A percentile compares a stretch with the other conserved stretches of the same genome.
Conservation (phyloP, 1,140 invertebrate species). For the Caenorhabditis tropicalis region DNA sequence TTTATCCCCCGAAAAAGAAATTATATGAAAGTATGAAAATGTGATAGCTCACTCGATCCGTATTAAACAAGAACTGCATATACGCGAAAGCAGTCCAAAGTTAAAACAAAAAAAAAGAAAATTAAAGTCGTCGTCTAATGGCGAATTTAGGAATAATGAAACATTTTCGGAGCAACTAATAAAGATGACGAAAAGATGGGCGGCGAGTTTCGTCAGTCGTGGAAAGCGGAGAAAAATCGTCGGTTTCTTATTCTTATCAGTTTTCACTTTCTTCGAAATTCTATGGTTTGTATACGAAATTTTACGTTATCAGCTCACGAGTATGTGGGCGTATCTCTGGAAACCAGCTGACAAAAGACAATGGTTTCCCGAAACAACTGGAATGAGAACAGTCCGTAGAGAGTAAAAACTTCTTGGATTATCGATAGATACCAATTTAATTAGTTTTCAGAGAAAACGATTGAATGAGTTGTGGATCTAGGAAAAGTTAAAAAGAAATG, state of each 20-base stretch:
- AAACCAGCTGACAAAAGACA: constrained; percentile 14
- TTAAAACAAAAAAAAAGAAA: not conserved
- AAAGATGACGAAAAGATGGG: constrained; percentile 34
- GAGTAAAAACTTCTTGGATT: too few species aligned
- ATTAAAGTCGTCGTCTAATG: not conserved
- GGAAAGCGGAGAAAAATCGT: not conserved
- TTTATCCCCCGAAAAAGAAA: constrained; percentile 1
- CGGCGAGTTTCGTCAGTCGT: constrained; percentile 34
- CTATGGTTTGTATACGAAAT: constrained; percentile 10
- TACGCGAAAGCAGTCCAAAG: not conserved
- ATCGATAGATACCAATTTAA: too few species aligned
- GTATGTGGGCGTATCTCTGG: constrained; percentile 17
- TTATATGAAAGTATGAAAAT: constrained; percentile 1
- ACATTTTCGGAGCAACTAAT: not conserved
- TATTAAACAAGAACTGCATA: constrained; percentile 3
- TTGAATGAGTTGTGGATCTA: not conserved
- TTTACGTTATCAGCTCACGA: not conserved
- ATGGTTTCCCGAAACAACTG: not conserved
- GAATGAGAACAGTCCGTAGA: too few species aligned
- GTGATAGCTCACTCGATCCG: not conserved
- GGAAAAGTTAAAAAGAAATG: not conserved
- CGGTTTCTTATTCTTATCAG: not conserved
- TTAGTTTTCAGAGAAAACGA: too few species aligned
- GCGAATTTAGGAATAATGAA: not conserved
- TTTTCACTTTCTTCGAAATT: constrained; percentile 26